Evolutionary conservation across 2,888 invertebrate genomes (phyloP), one percentile per base, ranked within the genome.

Genomic region (Philhelius pedissequus): DNA sequence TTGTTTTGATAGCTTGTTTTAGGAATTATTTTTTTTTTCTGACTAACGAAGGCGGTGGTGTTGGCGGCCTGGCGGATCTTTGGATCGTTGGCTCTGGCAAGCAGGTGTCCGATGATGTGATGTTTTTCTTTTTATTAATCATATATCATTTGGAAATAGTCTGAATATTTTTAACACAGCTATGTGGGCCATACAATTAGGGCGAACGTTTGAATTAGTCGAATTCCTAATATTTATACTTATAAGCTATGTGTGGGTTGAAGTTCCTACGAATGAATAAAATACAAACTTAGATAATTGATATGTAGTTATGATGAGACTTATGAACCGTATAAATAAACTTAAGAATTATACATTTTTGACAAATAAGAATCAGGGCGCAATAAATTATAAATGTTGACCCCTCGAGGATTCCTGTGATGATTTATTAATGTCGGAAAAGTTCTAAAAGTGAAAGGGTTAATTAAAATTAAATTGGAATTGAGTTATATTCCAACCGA

Each of bases 1-100:
- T 78, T 83, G 80, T 71, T 84, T 76, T 84, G 84, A 80, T 79
- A 48, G 84, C 62, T 78, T 75, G 70, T 45, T 70, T 15, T 6
- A 56, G 30, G 62, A 22, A 20, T 54, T 69, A 52, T 79, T 75
- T 84, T 60, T 79, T 60, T 64, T 60, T 27, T 15, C 0, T 18
- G 13, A 8, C 13, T 22, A n/a, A n/a, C 22, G 7, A 22, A 48
- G 25, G 13, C 8, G 58, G 52, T 64, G 38, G 13, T 66, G 27
- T 1, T 64, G 38, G 13, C 70, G 27, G 4, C 18, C 7, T 13
- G 58, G 20, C 79, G 75, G 80, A 58, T 58, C 58, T 83, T 38
- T 73, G 79, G 66, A 66, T 79, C 79, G 76, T 25, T 66, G 75
- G 60, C 64, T 68, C 20, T 56, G 71, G 68, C 71, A 71, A 76